Percentiles rank a stretch among this genome's conserved stretches.
Evolutionary conservation across 1,140 invertebrate species (phyloP).

Genomic region (Stegodyphus dumicola): DNA sequence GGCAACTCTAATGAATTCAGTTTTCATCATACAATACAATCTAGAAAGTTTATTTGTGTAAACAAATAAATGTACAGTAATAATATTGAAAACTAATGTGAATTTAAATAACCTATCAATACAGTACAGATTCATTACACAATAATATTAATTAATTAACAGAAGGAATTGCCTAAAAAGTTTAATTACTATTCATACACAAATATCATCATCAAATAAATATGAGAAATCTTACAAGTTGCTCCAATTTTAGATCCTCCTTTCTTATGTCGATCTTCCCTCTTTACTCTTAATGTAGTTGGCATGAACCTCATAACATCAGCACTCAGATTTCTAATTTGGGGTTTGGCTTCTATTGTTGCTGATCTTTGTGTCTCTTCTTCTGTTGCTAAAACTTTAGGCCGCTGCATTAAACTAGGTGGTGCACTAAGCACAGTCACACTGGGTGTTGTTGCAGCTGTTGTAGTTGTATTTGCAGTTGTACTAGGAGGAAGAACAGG

Average conservation of each 20-base stretch:
- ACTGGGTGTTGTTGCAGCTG: conserved; percentile 74
- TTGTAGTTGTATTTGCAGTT: conserved; percentile 64
- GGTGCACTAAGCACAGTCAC: conserved; percentile 78
- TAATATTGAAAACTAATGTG: too few species aligned
- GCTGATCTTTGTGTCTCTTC: conserved; percentile 69
- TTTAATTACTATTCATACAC: too few species aligned
- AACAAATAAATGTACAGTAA: too few species aligned
- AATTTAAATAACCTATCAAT: too few species aligned
- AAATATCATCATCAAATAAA: too few species aligned
- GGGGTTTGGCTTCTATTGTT: conserved; percentile 92
- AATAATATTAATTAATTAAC: too few species aligned
- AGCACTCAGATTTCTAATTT: conserved; percentile 91
- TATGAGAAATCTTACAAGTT: conserved; percentile 30
- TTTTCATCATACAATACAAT: too few species aligned
- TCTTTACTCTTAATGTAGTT: conserved; percentile 88
- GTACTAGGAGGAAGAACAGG: conserved; percentile 65
- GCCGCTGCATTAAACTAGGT: conserved; percentile 80
- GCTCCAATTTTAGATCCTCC: conserved; percentile 19
- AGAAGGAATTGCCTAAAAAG: too few species aligned
- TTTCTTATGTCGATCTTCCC: conserved; percentile 74
- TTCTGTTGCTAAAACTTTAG: conserved; percentile 62
- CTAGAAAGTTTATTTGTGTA: too few species aligned
- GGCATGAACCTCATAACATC: conserved; percentile 96
- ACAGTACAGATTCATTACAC: too few species aligned
- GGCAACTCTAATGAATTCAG: too few species aligned